Base-by-base conservation (phyloP, 2,113 vertebrate genomes). In the Ivindomyrus marchei region DNA sequence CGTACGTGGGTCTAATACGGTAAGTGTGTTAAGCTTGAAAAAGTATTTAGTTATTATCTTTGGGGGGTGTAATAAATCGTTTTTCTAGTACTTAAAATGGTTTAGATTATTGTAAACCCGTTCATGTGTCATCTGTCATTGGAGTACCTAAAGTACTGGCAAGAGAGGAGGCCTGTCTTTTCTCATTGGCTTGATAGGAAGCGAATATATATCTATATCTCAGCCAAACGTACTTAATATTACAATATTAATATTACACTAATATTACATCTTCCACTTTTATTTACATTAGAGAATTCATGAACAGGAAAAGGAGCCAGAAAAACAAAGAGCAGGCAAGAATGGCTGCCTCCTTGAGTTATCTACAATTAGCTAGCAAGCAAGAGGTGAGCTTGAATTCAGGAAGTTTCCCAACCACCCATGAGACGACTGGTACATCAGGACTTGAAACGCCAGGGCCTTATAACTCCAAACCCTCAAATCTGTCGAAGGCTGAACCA, bases 311-410 rank as follows among this genome's bases (percentile, higher is more conserved):
- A 7, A 5, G 15, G 85, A 80, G 2, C 9, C 7, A 9, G 39
- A 83, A 85, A 36, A 53, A 49, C 31, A 88, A 42, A 80, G 58
- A 21, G 58, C 13, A 46, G 10, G 31, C 47, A 17, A 86, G 36
- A 27, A 77, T 88, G 27, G 86, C 85, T 13, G 90, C 90, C 24
- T 88, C 58, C 88, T 70, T 88, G 19, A 77, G 56, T 42, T 56
- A 36, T 13, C 47, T 58, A 9, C 21, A 70, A 17, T n/a, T 80
- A 24, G 45, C 47, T 53, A 50, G 17, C 21, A 62, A 87, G 39
- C 39, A 52, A 47, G 90, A 87, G 1, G 17, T 13, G 42, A 24
- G 9, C 31, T 39, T 13, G 15, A 62, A 24, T 7, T 27, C 56
- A 3, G 19, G 45, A 17, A 62, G 56, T 13, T 24, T 39, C 13